Percentiles rank a stretch among this genome's conserved stretches.
phyloP scores from a whole-genome alignment of 1,140 invertebrate species.

The Drosophila lini region DNA sequence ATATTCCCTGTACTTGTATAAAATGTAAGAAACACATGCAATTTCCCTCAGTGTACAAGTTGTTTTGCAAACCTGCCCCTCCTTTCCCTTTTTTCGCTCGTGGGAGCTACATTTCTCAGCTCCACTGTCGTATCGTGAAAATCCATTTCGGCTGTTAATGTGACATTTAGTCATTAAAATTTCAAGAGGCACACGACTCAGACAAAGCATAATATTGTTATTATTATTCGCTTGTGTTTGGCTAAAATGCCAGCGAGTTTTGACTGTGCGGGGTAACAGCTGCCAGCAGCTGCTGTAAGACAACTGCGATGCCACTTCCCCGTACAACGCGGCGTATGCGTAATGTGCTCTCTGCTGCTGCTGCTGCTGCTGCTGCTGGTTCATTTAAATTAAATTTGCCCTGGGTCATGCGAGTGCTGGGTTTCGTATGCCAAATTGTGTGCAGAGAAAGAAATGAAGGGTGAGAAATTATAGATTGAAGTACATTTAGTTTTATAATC shows the following conservation, averaged over 20 bases:
- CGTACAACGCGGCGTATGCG: slow-evolving; percentile 59
- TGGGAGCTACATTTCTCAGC: slow-evolving; percentile 20
- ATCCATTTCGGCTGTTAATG: slow-evolving; percentile 71
- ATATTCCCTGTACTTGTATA: too few species aligned
- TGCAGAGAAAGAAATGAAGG: slow-evolving; percentile 6
- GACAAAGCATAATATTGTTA: slow-evolving; percentile 72
- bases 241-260: slow-evolving; percentile 28
- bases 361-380: slow-evolving; percentile 21
- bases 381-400: slow-evolving; percentile 74
- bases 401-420: slow-evolving; percentile 51
- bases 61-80: background rate
- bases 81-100: background rate
- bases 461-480: too few species aligned
- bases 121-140: slow-evolving; percentile 43
- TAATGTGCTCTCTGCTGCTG: slow-evolving; percentile 41
- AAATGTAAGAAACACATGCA: too few species aligned
- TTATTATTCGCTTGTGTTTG: slow-evolving; percentile 57
- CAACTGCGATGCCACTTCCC: slow-evolving; percentile 9
- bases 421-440: slow-evolving; percentile 16
- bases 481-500: background rate
- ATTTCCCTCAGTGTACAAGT: slow-evolving; percentile 6
- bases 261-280: slow-evolving; percentile 46
- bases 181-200: slow-evolving; percentile 62
- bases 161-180: slow-evolving; percentile 77
- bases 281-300: slow-evolving; percentile 58